Evolutionary conservation across 2,797 vertebrate species (phyloP).

Genomic region (Clarias laeviceps): DNA sequence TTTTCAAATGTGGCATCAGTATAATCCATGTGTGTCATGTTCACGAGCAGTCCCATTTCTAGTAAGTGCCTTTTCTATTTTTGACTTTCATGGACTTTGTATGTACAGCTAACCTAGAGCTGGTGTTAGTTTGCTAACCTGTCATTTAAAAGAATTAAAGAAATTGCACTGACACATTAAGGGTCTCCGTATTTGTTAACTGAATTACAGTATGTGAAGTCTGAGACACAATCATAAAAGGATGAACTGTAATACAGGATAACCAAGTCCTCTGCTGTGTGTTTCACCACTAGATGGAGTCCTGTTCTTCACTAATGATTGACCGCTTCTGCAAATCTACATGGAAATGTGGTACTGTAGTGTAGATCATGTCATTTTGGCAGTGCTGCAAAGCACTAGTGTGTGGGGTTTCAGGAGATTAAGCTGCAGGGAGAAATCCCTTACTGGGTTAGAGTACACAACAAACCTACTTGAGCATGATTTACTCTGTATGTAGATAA

Average conservation of each 20-base stretch:
- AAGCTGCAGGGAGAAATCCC: conserved; percentile 34
- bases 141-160: conserved; percentile 36
- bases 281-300: conserved; percentile 48
- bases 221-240: neutral
- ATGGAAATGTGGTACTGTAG: neutral
- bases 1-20: conserved; percentile 4
- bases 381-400: conserved; percentile 28
- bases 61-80: conserved; percentile 56
- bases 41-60: conserved; percentile 32
- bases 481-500: conserved; percentile 3
- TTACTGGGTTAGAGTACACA: conserved; percentile 21
- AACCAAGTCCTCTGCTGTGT: neutral
- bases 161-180: neutral
- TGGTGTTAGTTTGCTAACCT: conserved; percentile 12
- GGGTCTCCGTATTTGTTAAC: neutral
- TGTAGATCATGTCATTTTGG: conserved; percentile 17
- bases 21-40: conserved; percentile 8
- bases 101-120: conserved; percentile 16
- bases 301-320: conserved; percentile 16
- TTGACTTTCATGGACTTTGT: conserved; percentile 29
- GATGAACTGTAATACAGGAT: neutral
- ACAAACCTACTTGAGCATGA: conserved; percentile 30
- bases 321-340: neutral
- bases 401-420: conserved; percentile 33
- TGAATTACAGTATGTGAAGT: neutral